phyloP scores from a whole-genome alignment of 2,797 vertebrate species.

The Rhabdomys pumilio region DNA sequence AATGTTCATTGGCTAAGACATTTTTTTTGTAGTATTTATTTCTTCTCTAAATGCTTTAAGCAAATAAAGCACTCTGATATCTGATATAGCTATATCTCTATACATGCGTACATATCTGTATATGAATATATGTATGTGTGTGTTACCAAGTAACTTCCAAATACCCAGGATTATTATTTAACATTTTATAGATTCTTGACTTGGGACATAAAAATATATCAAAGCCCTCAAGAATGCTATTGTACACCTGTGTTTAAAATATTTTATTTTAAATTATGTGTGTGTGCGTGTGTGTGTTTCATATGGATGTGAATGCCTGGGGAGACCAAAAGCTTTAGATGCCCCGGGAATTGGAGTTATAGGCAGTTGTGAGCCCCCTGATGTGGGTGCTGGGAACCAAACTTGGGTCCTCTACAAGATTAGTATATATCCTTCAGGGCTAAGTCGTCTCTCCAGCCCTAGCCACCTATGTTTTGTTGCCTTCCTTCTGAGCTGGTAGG shows the following conservation, averaged over 20 bases:
- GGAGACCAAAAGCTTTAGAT: not conserved
- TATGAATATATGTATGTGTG: not conserved
- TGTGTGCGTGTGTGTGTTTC: not conserved
- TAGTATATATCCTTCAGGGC: not conserved
- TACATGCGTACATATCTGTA: not conserved
- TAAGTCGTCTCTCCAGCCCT: not conserved
- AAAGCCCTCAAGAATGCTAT: constrained; percentile 15
- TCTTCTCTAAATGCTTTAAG: constrained; percentile 16
- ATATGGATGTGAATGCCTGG: not conserved
- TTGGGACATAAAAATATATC: constrained; percentile 40
- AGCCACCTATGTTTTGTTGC: not conserved
- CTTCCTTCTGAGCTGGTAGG: not conserved
- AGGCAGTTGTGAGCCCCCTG: not conserved
- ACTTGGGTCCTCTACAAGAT: not conserved
- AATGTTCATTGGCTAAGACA: constrained; percentile 12
- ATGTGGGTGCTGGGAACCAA: not conserved
- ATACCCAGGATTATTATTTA: not conserved
- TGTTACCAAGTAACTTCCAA: not conserved
- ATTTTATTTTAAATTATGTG: not conserved
- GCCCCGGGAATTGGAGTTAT: not conserved
- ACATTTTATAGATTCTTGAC: constrained; percentile 19
- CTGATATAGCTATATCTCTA: not conserved
- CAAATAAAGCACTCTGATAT: constrained; percentile 15
- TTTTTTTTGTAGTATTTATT: constrained; percentile 31
- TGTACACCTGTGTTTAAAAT: not conserved